These are phyloP conservation scores for Sacculina carcini DNA, from an alignment of 2,888 invertebrate species.

Conservation along the genomic window DNA sequence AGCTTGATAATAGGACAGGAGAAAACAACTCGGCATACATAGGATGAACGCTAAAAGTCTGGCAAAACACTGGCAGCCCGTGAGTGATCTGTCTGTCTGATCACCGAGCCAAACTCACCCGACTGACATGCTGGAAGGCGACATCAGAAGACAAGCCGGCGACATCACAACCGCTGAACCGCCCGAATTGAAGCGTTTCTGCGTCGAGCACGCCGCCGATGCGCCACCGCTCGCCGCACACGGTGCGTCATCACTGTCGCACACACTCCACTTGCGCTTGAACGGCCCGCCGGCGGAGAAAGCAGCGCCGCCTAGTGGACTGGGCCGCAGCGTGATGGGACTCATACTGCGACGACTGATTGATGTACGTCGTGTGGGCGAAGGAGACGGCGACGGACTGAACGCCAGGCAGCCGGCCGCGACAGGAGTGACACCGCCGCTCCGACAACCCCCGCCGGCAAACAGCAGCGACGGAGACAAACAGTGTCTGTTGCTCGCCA, in stretches of 20 bases:
- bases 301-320: constrained; percentile 30
- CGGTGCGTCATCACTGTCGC: constrained; percentile 10
- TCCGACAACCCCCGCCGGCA: constrained; percentile 4
- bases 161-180: not conserved
- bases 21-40: too few relatives aligned
- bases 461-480: constrained; percentile 10
- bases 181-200: not conserved
- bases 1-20: too few relatives aligned
- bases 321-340: constrained; percentile 57
- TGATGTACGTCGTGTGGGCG: constrained; percentile 10
- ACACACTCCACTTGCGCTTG: constrained; percentile 18
- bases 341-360: constrained; percentile 43
- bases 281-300: too few relatives aligned
- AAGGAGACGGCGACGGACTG: constrained; percentile 13
- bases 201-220: not conserved
- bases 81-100: too few relatives aligned
- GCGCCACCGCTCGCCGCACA: constrained; percentile 11
- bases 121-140: too few relatives aligned
- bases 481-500: constrained; percentile 11
- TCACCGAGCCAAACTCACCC: too few relatives aligned
- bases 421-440: constrained; percentile 2
- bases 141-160: too few relatives aligned
- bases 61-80: too few relatives aligned
- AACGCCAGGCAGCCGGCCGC: constrained; percentile 9
- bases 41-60: too few relatives aligned